A percentile compares a stretch with the other conserved stretches of the same genome.
phyloP scores from a whole-genome alignment of 2,888 invertebrate species.

The Apodemia zela region DNA sequence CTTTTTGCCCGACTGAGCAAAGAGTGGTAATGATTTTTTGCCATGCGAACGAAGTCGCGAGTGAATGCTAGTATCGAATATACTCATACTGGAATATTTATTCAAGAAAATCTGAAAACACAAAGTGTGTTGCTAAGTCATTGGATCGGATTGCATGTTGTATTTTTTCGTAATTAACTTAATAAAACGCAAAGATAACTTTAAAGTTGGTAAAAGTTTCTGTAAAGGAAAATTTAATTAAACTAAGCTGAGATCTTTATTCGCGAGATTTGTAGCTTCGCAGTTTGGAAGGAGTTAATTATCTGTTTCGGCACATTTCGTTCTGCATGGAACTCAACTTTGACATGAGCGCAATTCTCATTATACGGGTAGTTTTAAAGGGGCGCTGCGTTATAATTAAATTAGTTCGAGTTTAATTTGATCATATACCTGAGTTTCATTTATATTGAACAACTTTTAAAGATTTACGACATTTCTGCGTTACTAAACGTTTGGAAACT shows the following conservation, averaged over 20 bases:
- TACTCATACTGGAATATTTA: too few relatives aligned
- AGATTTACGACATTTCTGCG: not conserved
- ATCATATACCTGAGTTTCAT: not conserved
- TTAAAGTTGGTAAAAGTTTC: constrained; percentile 12
- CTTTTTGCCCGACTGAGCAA: too few relatives aligned
- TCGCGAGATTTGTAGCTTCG: constrained; percentile 10
- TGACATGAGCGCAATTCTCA: not conserved
- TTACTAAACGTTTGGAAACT: too few relatives aligned
- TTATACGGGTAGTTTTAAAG: not conserved
- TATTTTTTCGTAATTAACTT: not conserved
- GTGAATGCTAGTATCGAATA: too few relatives aligned
- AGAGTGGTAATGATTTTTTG: too few relatives aligned
- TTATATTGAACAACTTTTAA: not conserved
- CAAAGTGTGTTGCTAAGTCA: too few relatives aligned
- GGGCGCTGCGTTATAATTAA: not conserved
- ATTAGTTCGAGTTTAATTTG: not conserved
- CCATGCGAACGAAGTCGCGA: too few relatives aligned
- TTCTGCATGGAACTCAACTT: constrained; percentile 3
- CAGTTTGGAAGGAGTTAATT: constrained; percentile 8
- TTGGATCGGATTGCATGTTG: not conserved
- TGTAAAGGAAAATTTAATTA: constrained; percentile 16
- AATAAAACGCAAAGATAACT: constrained; percentile 9
- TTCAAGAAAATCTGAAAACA: too few relatives aligned
- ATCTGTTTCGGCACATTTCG: constrained; percentile 15
- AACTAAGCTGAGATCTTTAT: constrained; percentile 10